These are phyloP conservation scores for Drymonia ruficornis DNA, from an alignment of 2,888 invertebrate genomes.

Conservation along the genomic window DNA sequence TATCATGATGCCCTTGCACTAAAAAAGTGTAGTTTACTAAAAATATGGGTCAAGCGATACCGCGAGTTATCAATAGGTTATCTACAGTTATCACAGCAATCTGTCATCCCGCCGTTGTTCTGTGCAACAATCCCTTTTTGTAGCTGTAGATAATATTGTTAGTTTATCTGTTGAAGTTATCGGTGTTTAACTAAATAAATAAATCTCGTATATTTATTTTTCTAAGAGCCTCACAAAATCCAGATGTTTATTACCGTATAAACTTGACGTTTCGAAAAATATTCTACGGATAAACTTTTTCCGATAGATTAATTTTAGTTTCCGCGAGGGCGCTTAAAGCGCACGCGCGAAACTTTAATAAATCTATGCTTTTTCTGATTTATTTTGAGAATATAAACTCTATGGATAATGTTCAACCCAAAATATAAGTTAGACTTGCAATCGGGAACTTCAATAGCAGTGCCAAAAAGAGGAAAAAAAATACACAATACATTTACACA, in stretches of 20 bases:
- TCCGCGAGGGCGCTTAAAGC: too few relatives aligned
- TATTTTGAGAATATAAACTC: too few relatives aligned
- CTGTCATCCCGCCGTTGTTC: slow-evolving; percentile 17
- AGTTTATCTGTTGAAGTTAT: neutral
- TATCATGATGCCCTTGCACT: slow-evolving; percentile 30
- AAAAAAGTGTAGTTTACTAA: slow-evolving; percentile 13
- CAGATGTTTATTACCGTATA: too few relatives aligned
- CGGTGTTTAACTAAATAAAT: neutral
- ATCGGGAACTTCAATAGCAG: neutral
- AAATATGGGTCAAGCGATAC: slow-evolving; percentile 51
- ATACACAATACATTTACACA: neutral
- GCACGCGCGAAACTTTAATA: too few relatives aligned
- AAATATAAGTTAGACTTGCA: too few relatives aligned
- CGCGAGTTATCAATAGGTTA: slow-evolving; percentile 30
- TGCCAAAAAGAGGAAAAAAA: neutral
- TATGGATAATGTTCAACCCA: too few relatives aligned
- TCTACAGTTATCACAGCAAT: slow-evolving; percentile 15
- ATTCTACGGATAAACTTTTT: too few relatives aligned
- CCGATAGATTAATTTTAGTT: too few relatives aligned
- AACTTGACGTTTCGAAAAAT: too few relatives aligned
- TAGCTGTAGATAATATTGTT: slow-evolving; percentile 32
- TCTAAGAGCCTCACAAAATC: too few relatives aligned
- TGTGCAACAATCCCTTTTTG: slow-evolving; percentile 22
- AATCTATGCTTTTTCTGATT: too few relatives aligned
- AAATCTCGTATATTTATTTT: neutral